Evolutionary conservation across 2,888 invertebrate genomes (phyloP).

Genomic region (Adelphocoris suturalis): DNA sequence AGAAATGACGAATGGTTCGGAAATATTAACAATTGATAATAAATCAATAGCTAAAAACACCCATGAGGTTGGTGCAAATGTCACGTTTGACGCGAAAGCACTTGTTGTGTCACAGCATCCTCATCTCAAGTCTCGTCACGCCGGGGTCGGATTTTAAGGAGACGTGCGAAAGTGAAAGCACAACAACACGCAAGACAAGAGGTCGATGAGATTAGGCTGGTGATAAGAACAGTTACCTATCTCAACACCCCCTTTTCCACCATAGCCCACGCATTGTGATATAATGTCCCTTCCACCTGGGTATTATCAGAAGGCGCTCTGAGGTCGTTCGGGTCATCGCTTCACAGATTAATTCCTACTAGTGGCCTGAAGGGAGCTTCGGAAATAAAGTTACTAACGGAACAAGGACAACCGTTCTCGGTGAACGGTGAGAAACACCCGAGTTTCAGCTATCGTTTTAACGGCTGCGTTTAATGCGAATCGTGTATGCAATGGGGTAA

Average conservation of each 20-base stretch:
- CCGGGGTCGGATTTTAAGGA: not conserved
- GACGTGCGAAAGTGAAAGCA: slow-evolving; percentile 33
- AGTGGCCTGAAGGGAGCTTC: not conserved
- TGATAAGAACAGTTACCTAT: slow-evolving; percentile 64
- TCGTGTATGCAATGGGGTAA: not conserved
- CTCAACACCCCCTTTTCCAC: slow-evolving; percentile 63
- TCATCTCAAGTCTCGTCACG: not conserved
- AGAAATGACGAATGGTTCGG: not conserved
- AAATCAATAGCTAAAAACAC: not conserved
- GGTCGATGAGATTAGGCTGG: slow-evolving; percentile 19
- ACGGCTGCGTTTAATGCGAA: slow-evolving; percentile 18
- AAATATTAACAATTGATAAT: not conserved
- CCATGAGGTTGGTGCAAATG: not conserved
- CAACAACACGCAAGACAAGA: slow-evolving; percentile 25
- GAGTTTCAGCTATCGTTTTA: slow-evolving; percentile 4
- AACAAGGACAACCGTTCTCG: not conserved
- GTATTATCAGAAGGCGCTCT: slow-evolving; percentile 39
- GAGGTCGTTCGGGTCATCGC: not conserved
- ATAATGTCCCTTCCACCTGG: slow-evolving; percentile 45
- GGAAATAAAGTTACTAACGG: slow-evolving; percentile 17
- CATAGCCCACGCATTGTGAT: slow-evolving; percentile 64
- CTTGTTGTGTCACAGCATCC: slow-evolving; percentile 24
- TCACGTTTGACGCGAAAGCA: not conserved
- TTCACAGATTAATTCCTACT: not conserved
- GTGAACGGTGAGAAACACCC: not conserved